A percentile compares a stretch with the other conserved stretches of the same genome.
Evolutionary conservation across 2,888 invertebrate species (phyloP).

Genomic region (Athrips mouffetella): DNA sequence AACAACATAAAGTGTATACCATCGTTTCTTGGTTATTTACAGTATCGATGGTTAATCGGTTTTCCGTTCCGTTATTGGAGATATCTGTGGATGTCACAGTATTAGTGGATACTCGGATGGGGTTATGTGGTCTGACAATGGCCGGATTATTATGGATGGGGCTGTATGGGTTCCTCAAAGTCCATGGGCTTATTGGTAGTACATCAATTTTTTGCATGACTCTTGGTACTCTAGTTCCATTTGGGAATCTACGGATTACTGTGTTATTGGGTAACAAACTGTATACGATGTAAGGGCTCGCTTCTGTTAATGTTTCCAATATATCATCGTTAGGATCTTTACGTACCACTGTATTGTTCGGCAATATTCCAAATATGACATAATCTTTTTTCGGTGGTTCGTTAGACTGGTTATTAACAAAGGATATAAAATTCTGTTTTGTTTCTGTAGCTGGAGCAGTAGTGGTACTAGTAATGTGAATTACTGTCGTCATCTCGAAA

Average conservation of each 20-base stretch:
- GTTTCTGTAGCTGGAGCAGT: conserved; percentile 30
- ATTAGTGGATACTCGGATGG: conserved; percentile 82
- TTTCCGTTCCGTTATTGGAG: conserved; percentile 79
- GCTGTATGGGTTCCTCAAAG: conserved; percentile 79
- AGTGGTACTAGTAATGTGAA: conserved; percentile 30
- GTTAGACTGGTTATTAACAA: conserved; percentile 42
- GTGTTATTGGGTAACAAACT: conserved; percentile 88
- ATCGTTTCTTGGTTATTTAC: conserved; percentile 76
- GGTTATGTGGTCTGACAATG: conserved; percentile 77
- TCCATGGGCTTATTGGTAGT: conserved; percentile 79
- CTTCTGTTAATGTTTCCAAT: conserved; percentile 82
- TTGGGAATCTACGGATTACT: conserved; percentile 87
- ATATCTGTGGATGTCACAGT: conserved; percentile 77
- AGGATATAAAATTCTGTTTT: conserved; percentile 35
- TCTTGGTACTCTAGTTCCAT: conserved; percentile 87
- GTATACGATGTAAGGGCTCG: conserved; percentile 85
- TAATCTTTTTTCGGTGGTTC: conserved; percentile 80
- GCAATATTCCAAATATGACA: conserved; percentile 85
- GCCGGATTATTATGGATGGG: conserved; percentile 78
- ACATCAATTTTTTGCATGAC: conserved; percentile 78
- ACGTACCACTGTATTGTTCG: conserved; percentile 88
- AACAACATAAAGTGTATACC: conserved; percentile 76
- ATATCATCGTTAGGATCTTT: conserved; percentile 83
- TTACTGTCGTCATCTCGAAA: conserved; percentile 33
- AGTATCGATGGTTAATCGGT: conserved; percentile 72